phyloP scores from a whole-genome alignment of 2,888 invertebrate genomes.

The Pristionchus fissidentatus region DNA sequence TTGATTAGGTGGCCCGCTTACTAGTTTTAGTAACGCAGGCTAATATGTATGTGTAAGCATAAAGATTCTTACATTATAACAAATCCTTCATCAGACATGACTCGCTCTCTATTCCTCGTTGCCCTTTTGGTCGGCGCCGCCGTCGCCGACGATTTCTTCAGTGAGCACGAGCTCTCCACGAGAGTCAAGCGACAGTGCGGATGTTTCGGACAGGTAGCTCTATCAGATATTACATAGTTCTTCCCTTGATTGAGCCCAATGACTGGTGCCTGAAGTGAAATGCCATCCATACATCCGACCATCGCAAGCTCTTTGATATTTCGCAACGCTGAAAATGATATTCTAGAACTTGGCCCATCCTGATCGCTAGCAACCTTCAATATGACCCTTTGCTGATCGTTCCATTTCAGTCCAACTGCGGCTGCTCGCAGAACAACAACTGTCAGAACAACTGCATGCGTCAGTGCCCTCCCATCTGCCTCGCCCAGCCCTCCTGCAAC shows the following conservation, averaged over 20 bases:
- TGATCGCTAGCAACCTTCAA: too few species aligned
- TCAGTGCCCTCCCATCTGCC: neutral
- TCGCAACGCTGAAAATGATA: neutral
- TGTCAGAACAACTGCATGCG: constrained; percentile 10
- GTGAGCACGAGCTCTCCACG: neutral
- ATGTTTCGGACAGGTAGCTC: constrained; percentile 18
- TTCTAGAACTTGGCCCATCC: neutral
- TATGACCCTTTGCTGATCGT: too few species aligned
- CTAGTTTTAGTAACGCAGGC: too few species aligned
- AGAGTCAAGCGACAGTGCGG: constrained; percentile 19
- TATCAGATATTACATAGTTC: neutral
- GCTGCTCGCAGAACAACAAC: neutral
- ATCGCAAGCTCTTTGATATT: too few species aligned
- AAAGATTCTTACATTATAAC: too few species aligned
- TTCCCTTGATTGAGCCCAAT: too few species aligned
- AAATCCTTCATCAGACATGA: too few species aligned
- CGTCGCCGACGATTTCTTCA: neutral
- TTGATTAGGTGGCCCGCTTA: too few species aligned
- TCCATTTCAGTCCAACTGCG: constrained; percentile 10
- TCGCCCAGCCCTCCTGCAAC: neutral
- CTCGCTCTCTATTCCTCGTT: neutral
- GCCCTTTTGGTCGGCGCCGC: neutral
- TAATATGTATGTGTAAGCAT: too few species aligned
- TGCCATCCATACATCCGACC: too few species aligned
- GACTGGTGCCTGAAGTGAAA: too few species aligned